Base-by-base conservation (phyloP, 2,113 vertebrate species). In the Zingel zingel region DNA sequence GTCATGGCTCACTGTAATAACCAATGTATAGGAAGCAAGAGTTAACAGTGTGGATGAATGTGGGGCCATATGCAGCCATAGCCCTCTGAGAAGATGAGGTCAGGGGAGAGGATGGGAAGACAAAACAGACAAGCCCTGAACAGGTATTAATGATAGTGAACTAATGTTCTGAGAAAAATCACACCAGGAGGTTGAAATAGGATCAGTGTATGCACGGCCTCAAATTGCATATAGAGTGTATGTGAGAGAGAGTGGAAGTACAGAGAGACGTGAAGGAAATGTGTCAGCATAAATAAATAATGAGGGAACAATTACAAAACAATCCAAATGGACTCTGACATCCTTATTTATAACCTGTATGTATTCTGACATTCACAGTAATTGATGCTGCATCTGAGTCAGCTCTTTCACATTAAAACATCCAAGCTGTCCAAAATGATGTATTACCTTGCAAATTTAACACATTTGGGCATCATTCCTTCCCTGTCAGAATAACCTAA, bases 1-100 rank as follows among this genome's bases (percentile, higher is more conserved):
- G 74, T 87, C 62, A 79, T 59, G 82, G 75, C 93, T 88, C 86
- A 85, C 82, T 91, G 61, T 82, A 81, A 89, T 87, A 85, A 82
- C 50, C 73, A 81, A 94, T 96, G 89, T 58, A 94, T 94, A 93
- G 57, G 56, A 72, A 90, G 77, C 86, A 89, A 93, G n/a, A 63
- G 67, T 54, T 88, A 91, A 73, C 88, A 48, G 79, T 59, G 82
- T 93, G 87, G 93, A 95, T 95, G 90, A 91, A 86, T 77, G 88
- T 79, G 63, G 72, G 78, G 82, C 65, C 16, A n/a, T n/a, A 56
- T 57, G 68, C 9, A 6, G 62, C 18, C 4, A 4, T 8, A 30
- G 15, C 27, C 19, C 66, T 36, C 9, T 14, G 21, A 63, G 79
- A 77, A 47, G 86, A 82, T 64, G 58, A 86, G 80, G 82, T 84